These are phyloP conservation scores for Fundulus diaphanus DNA, from an alignment of 2,797 vertebrate species.

Conservation along the genomic window DNA sequence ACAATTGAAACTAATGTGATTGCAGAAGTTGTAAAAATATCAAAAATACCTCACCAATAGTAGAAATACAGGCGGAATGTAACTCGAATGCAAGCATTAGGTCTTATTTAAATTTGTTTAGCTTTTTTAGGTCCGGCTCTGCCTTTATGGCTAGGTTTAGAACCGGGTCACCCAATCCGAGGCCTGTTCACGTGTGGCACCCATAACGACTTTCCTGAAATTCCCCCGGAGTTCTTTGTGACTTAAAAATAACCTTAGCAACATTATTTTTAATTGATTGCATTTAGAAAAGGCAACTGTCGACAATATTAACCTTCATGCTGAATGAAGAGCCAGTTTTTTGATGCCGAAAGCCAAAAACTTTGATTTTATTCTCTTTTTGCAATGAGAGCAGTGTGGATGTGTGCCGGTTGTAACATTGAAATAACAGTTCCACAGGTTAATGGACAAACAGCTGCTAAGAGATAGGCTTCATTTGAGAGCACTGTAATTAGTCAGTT, in stretches of 20 bases:
- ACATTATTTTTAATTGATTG: not conserved
- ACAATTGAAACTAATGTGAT: not conserved
- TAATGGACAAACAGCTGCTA: conserved; percentile 73
- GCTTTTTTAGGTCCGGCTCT: not conserved
- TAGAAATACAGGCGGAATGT: not conserved
- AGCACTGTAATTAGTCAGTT: conserved; percentile 74
- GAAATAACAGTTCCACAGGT: conserved; percentile 55
- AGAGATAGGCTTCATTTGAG: conserved; percentile 57
- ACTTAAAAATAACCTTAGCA: not conserved
- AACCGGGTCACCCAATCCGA: not conserved
- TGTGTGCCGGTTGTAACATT: conserved; percentile 44
- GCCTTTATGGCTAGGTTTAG: not conserved
- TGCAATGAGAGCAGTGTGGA: conserved; percentile 29
- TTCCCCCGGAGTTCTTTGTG: not conserved
- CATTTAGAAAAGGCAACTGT: not conserved
- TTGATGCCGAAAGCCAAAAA: conserved; percentile 2
- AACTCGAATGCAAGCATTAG: not conserved
- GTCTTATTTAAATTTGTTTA: not conserved
- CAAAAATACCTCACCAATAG: not conserved
- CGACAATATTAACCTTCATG: not conserved
- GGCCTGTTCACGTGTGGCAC: not conserved
- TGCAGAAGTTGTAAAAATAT: not conserved
- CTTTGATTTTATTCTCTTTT: not conserved
- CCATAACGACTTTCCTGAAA: not conserved
- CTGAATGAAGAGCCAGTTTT: not conserved